A percentile compares a stretch with the other conserved stretches of the same genome.
Conservation (phyloP, 2,797 vertebrate species). For the Triplophysa bombifrons region DNA sequence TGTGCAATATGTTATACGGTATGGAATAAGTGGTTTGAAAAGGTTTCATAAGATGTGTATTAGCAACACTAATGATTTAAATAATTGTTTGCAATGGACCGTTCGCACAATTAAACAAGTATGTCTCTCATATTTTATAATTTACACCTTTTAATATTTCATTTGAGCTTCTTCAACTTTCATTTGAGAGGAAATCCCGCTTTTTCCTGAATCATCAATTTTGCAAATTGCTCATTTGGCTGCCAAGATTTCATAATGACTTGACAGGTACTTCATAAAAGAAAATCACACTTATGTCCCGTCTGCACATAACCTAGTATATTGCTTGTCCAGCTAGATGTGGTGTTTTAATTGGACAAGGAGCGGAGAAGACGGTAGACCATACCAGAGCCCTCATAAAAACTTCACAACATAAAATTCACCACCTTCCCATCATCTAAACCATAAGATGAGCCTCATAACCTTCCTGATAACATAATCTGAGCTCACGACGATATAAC, state of each 20-base stretch:
- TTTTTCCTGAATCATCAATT: background rate
- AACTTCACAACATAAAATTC: constrained; percentile 9
- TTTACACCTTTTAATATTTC: no score
- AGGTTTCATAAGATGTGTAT: no score
- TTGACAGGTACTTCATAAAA: background rate
- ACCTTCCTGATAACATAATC: background rate
- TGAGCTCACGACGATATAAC: constrained; percentile 10
- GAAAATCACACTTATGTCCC: constrained; percentile 1
- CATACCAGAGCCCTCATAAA: constrained; percentile 11
- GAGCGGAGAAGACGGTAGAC: background rate
- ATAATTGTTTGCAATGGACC: no score
- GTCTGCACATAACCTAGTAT: background rate
- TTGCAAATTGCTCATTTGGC: constrained; percentile 19
- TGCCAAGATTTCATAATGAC: constrained; percentile 8
- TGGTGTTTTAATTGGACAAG: constrained; percentile 3
- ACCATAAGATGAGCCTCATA: constrained; percentile 7
- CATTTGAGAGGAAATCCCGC: no score
- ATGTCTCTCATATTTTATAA: no score
- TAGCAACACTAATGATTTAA: no score
- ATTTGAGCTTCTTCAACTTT: no score
- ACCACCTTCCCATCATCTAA: constrained; percentile 5
- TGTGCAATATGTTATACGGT: no score
- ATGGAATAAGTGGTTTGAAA: no score
- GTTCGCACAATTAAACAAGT: no score
- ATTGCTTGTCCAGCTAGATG: constrained; percentile 6